These are phyloP conservation scores for Chaetorhynchus papuensis DNA, from an alignment of 2,113 vertebrate species.

Conservation along the genomic window DNA sequence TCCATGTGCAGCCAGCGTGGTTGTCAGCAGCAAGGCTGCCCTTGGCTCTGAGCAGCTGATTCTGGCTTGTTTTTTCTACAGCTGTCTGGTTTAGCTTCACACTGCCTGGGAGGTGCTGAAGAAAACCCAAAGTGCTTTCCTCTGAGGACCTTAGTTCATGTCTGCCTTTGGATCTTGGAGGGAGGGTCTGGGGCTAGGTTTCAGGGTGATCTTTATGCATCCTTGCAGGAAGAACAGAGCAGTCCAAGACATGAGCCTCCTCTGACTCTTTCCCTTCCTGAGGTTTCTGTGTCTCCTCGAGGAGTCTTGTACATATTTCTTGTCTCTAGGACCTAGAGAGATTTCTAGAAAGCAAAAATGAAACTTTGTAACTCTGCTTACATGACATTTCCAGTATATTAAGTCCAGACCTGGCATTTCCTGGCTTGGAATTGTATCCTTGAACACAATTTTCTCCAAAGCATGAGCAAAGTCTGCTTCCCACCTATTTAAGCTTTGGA, in stretches of 20 bases:
- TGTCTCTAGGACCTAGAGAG: background rate
- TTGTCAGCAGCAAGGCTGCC: background rate
- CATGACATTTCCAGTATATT: background rate
- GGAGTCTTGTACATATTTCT: background rate
- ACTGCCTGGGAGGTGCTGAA: background rate
- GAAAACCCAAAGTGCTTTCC: background rate
- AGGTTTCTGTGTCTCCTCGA: fast-evolving
- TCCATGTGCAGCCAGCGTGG: background rate
- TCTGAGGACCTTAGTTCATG: background rate
- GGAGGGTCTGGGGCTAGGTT: background rate
- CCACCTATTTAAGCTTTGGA: background rate
- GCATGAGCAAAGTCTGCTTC: background rate
- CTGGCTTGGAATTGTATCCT: background rate
- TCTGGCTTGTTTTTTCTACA: background rate
- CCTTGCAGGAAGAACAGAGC: background rate
- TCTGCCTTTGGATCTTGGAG: background rate
- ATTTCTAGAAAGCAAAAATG: background rate
- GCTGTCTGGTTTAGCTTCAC: background rate
- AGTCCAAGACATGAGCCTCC: background rate
- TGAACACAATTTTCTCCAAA: background rate
- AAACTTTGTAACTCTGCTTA: background rate
- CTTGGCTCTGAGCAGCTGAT: background rate
- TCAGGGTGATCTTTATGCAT: background rate
- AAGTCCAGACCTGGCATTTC: background rate
- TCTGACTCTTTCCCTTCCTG: background rate